A percentile compares a stretch with the other conserved stretches of the same genome.
These are phyloP conservation scores for Eulacestoma nigropectus DNA, from an alignment of 2,113 vertebrate genomes.

Conservation along the genomic window DNA sequence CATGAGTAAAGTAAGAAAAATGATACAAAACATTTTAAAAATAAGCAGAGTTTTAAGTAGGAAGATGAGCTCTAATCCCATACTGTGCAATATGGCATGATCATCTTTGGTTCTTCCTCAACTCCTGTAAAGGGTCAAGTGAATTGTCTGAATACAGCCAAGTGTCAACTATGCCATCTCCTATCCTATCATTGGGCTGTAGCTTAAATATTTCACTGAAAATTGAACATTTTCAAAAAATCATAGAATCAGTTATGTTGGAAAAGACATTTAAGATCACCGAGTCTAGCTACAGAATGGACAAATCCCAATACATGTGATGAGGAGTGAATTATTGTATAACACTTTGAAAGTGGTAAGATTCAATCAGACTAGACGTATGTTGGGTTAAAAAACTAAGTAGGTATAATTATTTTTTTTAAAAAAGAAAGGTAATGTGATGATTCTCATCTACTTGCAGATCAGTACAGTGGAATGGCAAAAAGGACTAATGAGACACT, in stretches of 20 bases:
- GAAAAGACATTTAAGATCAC: not conserved
- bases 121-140: not conserved
- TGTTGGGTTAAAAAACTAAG: not conserved
- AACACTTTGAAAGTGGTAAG: not conserved
- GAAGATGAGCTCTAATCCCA: not conserved
- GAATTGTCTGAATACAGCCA: not conserved
- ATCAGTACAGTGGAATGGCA: not conserved
- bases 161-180: not conserved
- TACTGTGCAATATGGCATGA: not conserved
- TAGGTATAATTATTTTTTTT: not conserved
- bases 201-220: not conserved
- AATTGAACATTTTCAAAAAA: not conserved
- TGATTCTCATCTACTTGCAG: not conserved
- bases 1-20: not conserved
- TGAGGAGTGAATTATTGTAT: not conserved
- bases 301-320: rapidly evolving
- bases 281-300: not conserved
- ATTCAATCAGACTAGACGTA: not conserved
- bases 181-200: not conserved
- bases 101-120: not conserved
- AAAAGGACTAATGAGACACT: not conserved
- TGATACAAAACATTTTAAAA: not conserved
- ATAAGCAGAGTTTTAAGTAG: not conserved
- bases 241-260: not conserved
- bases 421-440: not conserved